Conservation (phyloP, 2,888 invertebrate species). For the Eugnorisma glareosa region DNA sequence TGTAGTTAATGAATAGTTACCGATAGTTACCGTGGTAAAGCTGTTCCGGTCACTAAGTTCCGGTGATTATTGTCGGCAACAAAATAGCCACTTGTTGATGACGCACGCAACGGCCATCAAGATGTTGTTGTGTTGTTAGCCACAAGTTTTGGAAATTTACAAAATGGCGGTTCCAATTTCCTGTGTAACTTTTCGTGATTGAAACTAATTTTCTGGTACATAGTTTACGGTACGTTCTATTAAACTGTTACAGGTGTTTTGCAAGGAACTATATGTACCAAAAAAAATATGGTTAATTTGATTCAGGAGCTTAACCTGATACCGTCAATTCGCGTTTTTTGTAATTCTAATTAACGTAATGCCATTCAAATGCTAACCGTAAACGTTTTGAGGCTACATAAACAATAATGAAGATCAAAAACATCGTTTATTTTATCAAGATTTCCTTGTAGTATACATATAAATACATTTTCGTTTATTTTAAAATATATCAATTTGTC, state of each 20-base stretch:
- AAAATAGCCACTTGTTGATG: conserved; percentile 60
- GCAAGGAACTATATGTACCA: neutral
- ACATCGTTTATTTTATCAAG: neutral
- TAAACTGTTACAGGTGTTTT: neutral
- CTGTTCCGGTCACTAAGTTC: conserved; percentile 41
- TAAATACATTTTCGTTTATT: neutral
- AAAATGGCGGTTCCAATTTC: conserved; percentile 31
- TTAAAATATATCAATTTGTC: neutral
- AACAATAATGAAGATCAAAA: neutral
- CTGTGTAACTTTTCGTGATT: conserved; percentile 31
- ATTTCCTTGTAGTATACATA: neutral
- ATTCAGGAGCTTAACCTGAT: neutral
- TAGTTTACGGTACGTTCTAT: neutral
- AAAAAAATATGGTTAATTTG: neutral
- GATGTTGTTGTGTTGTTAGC: conserved; percentile 6
- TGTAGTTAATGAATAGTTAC: conserved; percentile 44
- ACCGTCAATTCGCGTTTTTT: neutral
- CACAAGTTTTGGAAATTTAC: conserved; percentile 19
- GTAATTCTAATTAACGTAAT: neutral
- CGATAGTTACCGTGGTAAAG: conserved; percentile 40
- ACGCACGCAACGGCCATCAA: conserved; percentile 22
- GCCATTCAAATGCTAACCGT: neutral
- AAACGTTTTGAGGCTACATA: neutral
- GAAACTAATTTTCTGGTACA: conserved; percentile 24
- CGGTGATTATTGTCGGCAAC: conserved; percentile 51